Evolutionary conservation across 2,888 invertebrate species (phyloP).

Genomic region (Pyrochroa serraticornis): DNA sequence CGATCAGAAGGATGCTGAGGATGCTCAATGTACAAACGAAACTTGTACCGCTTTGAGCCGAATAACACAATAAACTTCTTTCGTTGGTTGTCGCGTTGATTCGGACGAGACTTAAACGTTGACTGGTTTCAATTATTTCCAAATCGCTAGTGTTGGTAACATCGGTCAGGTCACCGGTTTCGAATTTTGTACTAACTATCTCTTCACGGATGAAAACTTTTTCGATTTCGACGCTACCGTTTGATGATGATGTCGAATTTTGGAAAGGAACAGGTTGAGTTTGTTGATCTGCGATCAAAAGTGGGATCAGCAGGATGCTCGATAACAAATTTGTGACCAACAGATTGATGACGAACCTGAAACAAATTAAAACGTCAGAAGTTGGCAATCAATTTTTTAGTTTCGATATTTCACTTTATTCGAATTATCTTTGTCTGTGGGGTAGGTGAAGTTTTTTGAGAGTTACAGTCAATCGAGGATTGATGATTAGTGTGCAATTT

Average conservation of each 20-base stretch:
- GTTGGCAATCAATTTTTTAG: background rate
- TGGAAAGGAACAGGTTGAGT: background rate
- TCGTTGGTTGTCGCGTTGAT: constrained; percentile 3
- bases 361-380: constrained; percentile 35
- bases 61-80: constrained; percentile 46
- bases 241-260: background rate
- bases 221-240: constrained; percentile 4
- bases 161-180: constrained; percentile 8
- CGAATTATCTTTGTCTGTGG: too few relatives aligned
- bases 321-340: constrained; percentile 61
- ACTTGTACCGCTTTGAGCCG: constrained; percentile 69
- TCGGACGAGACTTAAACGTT: background rate
- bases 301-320: constrained; percentile 58
- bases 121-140: constrained; percentile 39
- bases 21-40: constrained; percentile 66
- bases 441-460: too few relatives aligned
- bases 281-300: constrained; percentile 62
- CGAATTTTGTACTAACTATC: constrained; percentile 11
- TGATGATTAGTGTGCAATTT: too few relatives aligned
- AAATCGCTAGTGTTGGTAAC: constrained; percentile 30
- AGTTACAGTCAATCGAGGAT: too few relatives aligned
- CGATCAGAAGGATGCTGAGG: constrained; percentile 67
- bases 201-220: constrained; percentile 14
- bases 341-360: constrained; percentile 63
- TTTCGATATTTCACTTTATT: background rate